These are phyloP conservation scores for Tachina lurida DNA, from an alignment of 2,888 invertebrate genomes.

Conservation along the genomic window DNA sequence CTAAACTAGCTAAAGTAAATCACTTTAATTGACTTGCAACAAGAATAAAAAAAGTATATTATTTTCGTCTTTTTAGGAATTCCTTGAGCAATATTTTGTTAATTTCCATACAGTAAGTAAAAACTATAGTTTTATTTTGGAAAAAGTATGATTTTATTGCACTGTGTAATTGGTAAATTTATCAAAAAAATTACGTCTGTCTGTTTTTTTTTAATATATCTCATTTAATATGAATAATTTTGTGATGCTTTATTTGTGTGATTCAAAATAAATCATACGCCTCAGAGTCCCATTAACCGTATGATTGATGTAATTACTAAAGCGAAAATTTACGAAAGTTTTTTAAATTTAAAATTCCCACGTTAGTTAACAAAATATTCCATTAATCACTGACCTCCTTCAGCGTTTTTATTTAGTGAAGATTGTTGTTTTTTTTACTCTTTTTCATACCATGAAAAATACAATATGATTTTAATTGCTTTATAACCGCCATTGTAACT, in stretches of 20 bases:
- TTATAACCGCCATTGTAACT: conserved; percentile 50
- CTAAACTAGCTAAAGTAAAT: too few species aligned
- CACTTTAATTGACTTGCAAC: too few species aligned
- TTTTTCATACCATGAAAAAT: conserved; percentile 11
- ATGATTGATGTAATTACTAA: conserved; percentile 14
- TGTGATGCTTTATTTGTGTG: neutral
- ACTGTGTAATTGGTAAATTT: too few species aligned
- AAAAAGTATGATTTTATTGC: too few species aligned
- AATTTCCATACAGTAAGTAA: too few species aligned
- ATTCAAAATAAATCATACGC: conserved; percentile 35
- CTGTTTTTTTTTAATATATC: neutral
- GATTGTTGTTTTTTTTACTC: neutral
- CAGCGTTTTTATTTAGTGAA: conserved; percentile 1
- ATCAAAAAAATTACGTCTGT: neutral
- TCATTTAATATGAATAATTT: neutral
- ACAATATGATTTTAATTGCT: conserved; percentile 60
- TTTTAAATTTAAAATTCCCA: conserved; percentile 13
- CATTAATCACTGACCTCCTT: conserved; percentile 64
- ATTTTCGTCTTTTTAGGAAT: too few species aligned
- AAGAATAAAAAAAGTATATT: too few species aligned
- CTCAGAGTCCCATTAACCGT: conserved; percentile 16
- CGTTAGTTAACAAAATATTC: neutral
- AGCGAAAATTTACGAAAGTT: conserved; percentile 1
- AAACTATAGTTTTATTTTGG: too few species aligned
- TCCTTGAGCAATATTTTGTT: too few species aligned